Percentiles rank a stretch among this genome's conserved stretches.
Conservation (phyloP, 2,888 invertebrate species). For the Yponomeuta evonymella region DNA sequence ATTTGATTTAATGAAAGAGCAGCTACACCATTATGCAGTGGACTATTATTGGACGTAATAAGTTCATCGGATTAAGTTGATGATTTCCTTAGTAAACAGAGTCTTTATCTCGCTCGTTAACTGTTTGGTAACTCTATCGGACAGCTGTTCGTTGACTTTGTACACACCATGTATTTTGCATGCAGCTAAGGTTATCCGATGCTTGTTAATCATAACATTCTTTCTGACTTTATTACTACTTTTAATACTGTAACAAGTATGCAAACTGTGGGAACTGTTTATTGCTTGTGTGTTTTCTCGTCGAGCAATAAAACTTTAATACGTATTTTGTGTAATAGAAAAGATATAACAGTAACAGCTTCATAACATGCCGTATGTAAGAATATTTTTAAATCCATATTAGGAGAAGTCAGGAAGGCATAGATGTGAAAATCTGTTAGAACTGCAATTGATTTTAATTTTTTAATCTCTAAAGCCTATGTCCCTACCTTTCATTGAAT, state of each 20-base stretch:
- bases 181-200: neutral
- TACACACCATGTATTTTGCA: constrained; percentile 25
- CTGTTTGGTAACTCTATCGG: constrained; percentile 29
- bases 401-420: neutral
- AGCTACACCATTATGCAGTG: constrained; percentile 33
- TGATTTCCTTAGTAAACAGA: constrained; percentile 31
- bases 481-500: constrained; percentile 22
- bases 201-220: neutral
- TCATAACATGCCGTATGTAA: neutral
- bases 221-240: neutral
- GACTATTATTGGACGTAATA: constrained; percentile 61
- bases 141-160: constrained; percentile 28
- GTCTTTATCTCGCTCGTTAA: constrained; percentile 30
- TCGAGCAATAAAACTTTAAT: neutral
- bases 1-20: constrained; percentile 44
- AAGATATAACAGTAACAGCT: neutral
- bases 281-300: neutral
- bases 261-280: neutral
- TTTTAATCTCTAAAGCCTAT: neutral
- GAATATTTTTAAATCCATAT: neutral
- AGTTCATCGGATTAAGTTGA: constrained; percentile 37
- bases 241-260: neutral
- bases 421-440: neutral
- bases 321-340: neutral
- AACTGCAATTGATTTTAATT: too few relatives aligned